Evolutionary conservation across 2,797 vertebrate genomes (phyloP).

Genomic region (Bucorvus abyssinicus): DNA sequence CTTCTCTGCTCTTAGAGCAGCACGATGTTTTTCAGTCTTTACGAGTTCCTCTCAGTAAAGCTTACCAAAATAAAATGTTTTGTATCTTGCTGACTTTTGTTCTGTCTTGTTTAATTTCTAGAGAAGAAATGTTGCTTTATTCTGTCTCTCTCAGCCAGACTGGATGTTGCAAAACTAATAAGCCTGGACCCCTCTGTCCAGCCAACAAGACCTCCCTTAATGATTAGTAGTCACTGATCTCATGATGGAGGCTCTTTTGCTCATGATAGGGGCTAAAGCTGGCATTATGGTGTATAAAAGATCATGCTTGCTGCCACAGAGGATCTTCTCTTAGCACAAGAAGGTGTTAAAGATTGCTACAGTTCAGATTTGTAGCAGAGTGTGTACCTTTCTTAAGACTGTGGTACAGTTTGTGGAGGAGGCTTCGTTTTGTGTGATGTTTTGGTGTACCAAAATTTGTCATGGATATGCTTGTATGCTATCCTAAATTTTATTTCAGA

Average conservation of each 20-base stretch:
- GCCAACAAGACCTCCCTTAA: neutral
- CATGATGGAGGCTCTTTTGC: too few species aligned
- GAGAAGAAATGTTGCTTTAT: neutral
- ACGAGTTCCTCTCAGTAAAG: neutral
- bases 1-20: neutral
- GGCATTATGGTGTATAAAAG: accelerated
- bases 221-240: neutral
- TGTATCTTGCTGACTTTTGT: neutral
- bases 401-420: neutral
- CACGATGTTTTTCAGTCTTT: neutral
- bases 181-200: neutral
- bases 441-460: neutral
- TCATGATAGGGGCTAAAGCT: neutral
- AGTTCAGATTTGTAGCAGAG: neutral
- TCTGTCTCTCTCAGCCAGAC: neutral
- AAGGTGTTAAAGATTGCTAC: neutral
- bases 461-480: neutral
- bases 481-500: neutral
- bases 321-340: neutral
- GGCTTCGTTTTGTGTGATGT: neutral
- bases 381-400: neutral
- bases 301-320: neutral
- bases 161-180: neutral
- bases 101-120: neutral
- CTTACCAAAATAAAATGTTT: neutral